These are phyloP conservation scores for Phalacrocorax aristotelis DNA, from an alignment of 2,113 vertebrate species.

Conservation along the genomic window DNA sequence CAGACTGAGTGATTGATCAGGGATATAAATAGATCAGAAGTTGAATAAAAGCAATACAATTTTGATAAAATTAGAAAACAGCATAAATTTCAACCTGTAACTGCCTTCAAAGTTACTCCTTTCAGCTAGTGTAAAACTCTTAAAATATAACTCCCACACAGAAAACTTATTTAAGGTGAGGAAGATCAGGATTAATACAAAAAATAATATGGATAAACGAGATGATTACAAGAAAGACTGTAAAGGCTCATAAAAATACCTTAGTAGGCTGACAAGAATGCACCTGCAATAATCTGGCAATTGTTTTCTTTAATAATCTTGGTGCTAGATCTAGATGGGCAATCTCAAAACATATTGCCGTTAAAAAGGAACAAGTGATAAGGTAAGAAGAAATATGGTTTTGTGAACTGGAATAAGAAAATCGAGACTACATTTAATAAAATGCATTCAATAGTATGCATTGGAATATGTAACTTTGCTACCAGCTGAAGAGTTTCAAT, in stretches of 20 bases:
- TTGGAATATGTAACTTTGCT: neutral
- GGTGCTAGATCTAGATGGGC: neutral
- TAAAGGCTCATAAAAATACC: neutral
- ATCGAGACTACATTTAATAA: neutral
- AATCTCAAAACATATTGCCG: neutral
- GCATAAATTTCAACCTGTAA: neutral
- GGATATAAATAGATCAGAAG: neutral
- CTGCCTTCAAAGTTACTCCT: neutral
- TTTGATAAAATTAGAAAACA: neutral
- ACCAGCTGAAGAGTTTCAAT: neutral
- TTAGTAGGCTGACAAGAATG: neutral
- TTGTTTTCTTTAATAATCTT: neutral
- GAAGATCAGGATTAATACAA: neutral
- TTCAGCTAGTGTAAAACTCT: neutral
- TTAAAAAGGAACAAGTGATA: neutral
- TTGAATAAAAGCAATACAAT: neutral
- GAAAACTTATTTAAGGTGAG: neutral
- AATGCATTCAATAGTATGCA: neutral
- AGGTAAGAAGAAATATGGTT: neutral
- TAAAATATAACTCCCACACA: neutral
- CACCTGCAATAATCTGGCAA: neutral
- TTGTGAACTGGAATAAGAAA: neutral
- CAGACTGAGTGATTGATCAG: neutral
- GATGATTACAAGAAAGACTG: neutral
- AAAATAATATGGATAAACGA: neutral